phyloP scores from a whole-genome alignment of 2,797 vertebrate genomes.

The Hylomyscus alleni region DNA sequence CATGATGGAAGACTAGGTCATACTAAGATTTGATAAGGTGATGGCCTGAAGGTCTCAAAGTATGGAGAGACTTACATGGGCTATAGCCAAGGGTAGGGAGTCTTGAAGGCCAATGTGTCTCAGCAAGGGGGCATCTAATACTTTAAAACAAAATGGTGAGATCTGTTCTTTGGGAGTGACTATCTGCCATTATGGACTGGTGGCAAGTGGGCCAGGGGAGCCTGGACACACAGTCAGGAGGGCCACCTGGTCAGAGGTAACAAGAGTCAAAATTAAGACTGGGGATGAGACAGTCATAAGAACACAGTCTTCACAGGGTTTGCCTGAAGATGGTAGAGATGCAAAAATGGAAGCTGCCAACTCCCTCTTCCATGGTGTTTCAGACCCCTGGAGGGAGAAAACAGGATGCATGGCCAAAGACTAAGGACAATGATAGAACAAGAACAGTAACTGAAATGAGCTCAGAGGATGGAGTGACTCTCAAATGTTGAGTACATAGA shows the following conservation, averaged over 20 bases:
- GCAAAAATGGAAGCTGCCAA: not conserved
- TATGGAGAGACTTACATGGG: not conserved
- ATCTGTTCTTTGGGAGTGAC: constrained; percentile 19
- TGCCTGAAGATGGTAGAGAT: not conserved
- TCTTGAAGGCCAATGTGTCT: not conserved
- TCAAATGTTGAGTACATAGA: not conserved
- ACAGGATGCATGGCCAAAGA: not conserved
- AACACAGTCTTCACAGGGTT: not conserved
- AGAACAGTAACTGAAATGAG: not conserved
- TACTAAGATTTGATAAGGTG: not conserved
- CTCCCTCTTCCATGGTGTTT: not conserved
- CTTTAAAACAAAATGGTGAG: not conserved
- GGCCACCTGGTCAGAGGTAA: not conserved
- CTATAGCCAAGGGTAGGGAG: not conserved
- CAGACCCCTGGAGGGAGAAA: not conserved
- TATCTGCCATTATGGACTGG: not conserved
- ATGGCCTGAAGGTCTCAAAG: not conserved
- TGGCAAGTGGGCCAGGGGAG: not conserved
- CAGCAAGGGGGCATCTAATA: not conserved
- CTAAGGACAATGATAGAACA: not conserved
- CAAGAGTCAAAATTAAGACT: not conserved
- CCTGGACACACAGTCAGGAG: not conserved
- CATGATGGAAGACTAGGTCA: not conserved
- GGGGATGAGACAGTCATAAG: not conserved
- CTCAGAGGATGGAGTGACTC: not conserved